A percentile compares a stretch with the other conserved stretches of the same genome.
Conservation (phyloP, 2,797 vertebrate genomes). For the Megaceryle alcyon region DNA sequence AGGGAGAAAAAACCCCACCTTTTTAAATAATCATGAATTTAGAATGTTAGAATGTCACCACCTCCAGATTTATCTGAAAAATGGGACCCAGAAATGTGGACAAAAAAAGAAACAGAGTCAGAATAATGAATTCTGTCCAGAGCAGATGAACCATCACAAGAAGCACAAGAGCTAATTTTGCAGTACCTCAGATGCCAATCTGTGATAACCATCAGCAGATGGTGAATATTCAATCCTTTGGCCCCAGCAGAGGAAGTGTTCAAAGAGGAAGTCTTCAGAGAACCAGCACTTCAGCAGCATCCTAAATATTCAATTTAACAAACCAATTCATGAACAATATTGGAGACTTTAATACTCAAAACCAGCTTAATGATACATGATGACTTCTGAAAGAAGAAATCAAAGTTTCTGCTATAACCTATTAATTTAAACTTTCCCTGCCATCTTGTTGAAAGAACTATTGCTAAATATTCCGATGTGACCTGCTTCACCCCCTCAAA, state of each 20-base stretch:
- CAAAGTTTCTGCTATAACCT: not conserved
- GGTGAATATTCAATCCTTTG: not conserved
- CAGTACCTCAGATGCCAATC: not conserved
- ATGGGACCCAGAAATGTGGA: not conserved
- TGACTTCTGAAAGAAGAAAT: not conserved
- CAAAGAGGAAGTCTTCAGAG: not conserved
- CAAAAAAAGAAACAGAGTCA: not conserved
- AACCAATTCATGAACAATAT: not conserved
- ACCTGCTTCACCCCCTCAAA: not conserved
- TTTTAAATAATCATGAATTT: not conserved
- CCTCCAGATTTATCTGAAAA: not conserved
- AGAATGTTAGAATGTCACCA: not conserved
- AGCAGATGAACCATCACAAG: not conserved
- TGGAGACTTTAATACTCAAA: not conserved
- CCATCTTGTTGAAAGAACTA: not conserved
- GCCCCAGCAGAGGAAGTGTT: not conserved
- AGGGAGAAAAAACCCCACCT: too few relatives aligned
- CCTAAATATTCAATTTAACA: not conserved
- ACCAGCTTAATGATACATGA: not conserved
- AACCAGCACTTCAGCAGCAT: not conserved
- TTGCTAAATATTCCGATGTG: not conserved
- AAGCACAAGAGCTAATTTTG: not conserved
- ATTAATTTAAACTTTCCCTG: not conserved
- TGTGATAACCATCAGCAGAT: not conserved
- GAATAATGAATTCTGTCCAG: not conserved